phyloP scores from a whole-genome alignment of 1,140 invertebrate species.

The Bradysia coprophila region DNA sequence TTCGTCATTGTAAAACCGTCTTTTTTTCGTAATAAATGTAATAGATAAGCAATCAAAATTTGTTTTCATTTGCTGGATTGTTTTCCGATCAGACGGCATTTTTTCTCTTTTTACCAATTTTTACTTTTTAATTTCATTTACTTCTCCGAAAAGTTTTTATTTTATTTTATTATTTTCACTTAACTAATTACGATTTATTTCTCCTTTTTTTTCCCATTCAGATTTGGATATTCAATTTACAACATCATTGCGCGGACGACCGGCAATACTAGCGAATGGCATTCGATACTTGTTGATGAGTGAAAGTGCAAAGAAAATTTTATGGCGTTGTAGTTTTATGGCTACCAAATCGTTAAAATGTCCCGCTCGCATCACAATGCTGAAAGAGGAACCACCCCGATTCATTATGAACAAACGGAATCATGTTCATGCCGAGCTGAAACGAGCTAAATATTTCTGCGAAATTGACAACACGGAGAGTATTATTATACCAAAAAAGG shows the following conservation, averaged over 20 bases:
- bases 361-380: slow-evolving; percentile 21
- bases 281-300: slow-evolving; percentile 22
- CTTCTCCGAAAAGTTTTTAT: too few species aligned
- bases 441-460: slow-evolving; percentile 16
- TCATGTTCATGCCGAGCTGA: slow-evolving; percentile 19
- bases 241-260: slow-evolving; percentile 19
- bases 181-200: too few species aligned
- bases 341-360: slow-evolving; percentile 23
- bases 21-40: too few species aligned
- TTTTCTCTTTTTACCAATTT: too few species aligned
- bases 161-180: too few species aligned
- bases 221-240: slow-evolving; percentile 21
- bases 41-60: too few species aligned
- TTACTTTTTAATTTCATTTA: too few species aligned
- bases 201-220: slow-evolving; percentile 8
- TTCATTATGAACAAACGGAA: slow-evolving; percentile 21
- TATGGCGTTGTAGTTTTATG: slow-evolving; percentile 24
- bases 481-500: background rate
- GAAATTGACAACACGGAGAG: background rate
- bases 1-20: too few species aligned
- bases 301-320: slow-evolving; percentile 22
- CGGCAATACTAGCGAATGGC: slow-evolving; percentile 22
- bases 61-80: too few species aligned
- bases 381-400: slow-evolving; percentile 19
- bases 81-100: too few species aligned